Conservation (phyloP, 2,888 invertebrate species). For the Nycteola revayana region DNA sequence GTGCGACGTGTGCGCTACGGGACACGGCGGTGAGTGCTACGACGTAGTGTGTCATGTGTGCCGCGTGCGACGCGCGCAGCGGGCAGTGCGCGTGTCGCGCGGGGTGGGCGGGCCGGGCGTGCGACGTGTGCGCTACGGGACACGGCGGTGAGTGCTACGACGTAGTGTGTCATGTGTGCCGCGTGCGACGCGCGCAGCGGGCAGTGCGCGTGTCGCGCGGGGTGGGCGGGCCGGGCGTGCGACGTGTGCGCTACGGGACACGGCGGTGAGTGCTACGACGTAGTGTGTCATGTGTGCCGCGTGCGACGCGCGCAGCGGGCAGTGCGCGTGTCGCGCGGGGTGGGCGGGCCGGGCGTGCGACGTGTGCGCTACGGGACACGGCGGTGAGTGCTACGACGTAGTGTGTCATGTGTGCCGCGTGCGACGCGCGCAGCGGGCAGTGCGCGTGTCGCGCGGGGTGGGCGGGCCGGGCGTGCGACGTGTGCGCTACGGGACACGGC, state of each 20-base stretch:
- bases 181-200: constrained; percentile 88
- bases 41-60: constrained; percentile 85
- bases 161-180: constrained; percentile 85
- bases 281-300: constrained; percentile 86
- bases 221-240: constrained; percentile 88
- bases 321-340: constrained; percentile 87
- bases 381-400: constrained; percentile 38
- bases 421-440: constrained; percentile 87
- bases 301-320: constrained; percentile 87
- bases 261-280: constrained; percentile 80
- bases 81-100: constrained; percentile 90
- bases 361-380: constrained; percentile 76
- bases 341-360: constrained; percentile 88
- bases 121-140: constrained; percentile 83
- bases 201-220: constrained; percentile 88
- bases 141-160: constrained; percentile 81
- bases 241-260: constrained; percentile 80
- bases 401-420: constrained; percentile 58
- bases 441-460: constrained; percentile 89
- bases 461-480: constrained; percentile 86
- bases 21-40: constrained; percentile 79
- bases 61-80: constrained; percentile 85
- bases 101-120: constrained; percentile 87
- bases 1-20: constrained; percentile 84
- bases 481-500: constrained; percentile 76